Percentiles rank a stretch among this genome's conserved stretches.
These are phyloP conservation scores for Myrmecophaga tridactyla DNA, from an alignment of 2,113 vertebrate species.

Conservation along the genomic window DNA sequence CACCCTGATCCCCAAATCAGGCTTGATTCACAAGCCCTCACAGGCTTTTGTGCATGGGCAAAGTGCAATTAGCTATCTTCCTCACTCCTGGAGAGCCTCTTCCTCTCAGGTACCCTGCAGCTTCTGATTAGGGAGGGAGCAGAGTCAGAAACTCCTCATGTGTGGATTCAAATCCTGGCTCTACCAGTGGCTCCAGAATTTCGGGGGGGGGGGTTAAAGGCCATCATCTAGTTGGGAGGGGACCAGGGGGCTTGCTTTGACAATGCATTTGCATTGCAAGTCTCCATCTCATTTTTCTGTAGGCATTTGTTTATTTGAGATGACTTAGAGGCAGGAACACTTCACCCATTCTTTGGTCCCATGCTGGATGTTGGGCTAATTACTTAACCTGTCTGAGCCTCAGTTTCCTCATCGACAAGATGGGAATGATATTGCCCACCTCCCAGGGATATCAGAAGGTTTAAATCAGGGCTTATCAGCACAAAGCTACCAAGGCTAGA, in stretches of 20 bases:
- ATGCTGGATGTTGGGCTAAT: background rate
- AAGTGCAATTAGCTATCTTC: constrained; percentile 18
- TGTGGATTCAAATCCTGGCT: constrained; percentile 9
- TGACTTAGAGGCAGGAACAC: background rate
- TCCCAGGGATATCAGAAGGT: background rate
- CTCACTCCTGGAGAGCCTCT: background rate
- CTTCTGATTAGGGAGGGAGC: constrained; percentile 7
- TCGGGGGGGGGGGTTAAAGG: background rate
- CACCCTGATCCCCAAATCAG: constrained; percentile 57
- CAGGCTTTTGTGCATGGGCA: constrained; percentile 42
- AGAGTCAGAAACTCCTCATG: background rate
- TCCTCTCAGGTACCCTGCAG: constrained; percentile 33
- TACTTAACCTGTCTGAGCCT: background rate
- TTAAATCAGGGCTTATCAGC: background rate
- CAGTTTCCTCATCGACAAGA: background rate
- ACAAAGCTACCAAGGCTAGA: background rate
- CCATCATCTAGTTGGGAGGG: background rate
- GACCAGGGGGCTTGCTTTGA: background rate
- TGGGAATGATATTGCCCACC: background rate
- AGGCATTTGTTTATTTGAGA: constrained; percentile 11
- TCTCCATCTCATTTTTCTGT: background rate
- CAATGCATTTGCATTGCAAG: background rate
- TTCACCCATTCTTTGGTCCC: background rate
- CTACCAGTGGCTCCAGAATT: constrained; percentile 10
- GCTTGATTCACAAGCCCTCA: constrained; percentile 59